Percentiles rank a stretch among this genome's conserved stretches.
Evolutionary conservation across 23 tunicate genomes (phyloP).

Genomic region (Ascidia mentula): DNA sequence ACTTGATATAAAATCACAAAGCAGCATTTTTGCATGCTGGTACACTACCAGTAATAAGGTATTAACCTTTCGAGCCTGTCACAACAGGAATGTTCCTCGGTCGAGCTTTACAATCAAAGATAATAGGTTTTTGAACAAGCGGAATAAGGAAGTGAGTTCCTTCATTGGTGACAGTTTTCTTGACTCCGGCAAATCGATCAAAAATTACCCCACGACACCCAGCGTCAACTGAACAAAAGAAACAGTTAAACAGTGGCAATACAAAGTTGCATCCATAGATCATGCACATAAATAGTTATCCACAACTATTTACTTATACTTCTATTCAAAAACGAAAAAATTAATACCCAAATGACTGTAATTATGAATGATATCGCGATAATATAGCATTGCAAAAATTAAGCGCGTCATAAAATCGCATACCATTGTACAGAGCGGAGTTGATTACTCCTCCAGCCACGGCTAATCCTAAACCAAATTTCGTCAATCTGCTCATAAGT

Average conservation of each 20-base stretch:
- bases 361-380: too few relatives aligned
- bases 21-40: too few relatives aligned
- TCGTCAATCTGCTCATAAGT: conserved; percentile 57
- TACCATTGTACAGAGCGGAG: conserved; percentile 89
- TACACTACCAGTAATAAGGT: too few relatives aligned
- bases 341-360: background rate
- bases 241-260: background rate
- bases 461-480: conserved; percentile 83
- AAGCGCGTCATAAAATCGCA: too few relatives aligned
- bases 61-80: conserved; percentile 94
- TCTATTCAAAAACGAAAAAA: background rate
- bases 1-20: background rate
- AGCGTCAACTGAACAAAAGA: conserved; percentile 81
- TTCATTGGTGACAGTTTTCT: conserved; percentile 77
- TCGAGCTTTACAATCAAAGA: conserved; percentile 97
- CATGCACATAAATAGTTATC: too few relatives aligned
- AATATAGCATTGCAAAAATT: too few relatives aligned
- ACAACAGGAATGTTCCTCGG: conserved; percentile 95
- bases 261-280: too few relatives aligned
- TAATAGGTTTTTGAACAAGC: conserved; percentile 88
- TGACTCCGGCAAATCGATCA: conserved; percentile 90
- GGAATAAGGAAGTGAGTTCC: conserved; percentile 99
- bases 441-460: conserved; percentile 74
- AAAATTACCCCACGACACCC: conserved; percentile 98
- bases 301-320: background rate